Evolutionary conservation across 2,113 vertebrate species (phyloP).

Genomic region (Oxyura jamaicensis): DNA sequence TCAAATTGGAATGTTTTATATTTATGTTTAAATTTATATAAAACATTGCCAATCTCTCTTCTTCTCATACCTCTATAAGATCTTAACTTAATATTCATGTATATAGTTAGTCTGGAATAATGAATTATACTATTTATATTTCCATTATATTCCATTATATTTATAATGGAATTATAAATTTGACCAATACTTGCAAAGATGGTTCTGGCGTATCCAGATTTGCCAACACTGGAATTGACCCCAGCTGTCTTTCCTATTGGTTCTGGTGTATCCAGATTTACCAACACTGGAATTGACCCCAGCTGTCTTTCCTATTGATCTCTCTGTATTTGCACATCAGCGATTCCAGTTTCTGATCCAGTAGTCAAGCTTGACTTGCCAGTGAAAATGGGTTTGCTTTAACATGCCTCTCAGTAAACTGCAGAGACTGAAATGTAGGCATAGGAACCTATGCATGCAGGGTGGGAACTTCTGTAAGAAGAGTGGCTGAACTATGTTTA

Average conservation of each 20-base stretch:
- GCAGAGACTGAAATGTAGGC: not conserved
- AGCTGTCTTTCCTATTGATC: not conserved
- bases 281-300: not conserved
- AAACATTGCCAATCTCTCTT: not conserved
- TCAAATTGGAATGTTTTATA: not conserved
- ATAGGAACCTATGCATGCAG: not conserved
- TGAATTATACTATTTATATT: too few relatives aligned
- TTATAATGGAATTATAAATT: not conserved
- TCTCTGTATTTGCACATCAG: not conserved
- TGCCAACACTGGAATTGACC: not conserved
- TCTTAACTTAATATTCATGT: not conserved
- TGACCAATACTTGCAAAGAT: not conserved
- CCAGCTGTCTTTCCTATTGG: not conserved
- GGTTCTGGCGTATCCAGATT: not conserved
- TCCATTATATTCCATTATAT: too few relatives aligned
- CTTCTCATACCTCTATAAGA: not conserved
- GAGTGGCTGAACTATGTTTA: accelerated
- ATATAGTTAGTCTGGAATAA: not conserved
- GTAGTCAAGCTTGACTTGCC: not conserved
- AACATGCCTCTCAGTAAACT: not conserved
- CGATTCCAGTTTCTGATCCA: not conserved
- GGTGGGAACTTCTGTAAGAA: not conserved
- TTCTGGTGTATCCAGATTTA: not conserved
- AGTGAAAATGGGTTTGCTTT: not conserved
- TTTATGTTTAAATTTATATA: not conserved